phyloP scores from a whole-genome alignment of 2,113 vertebrate species.

The Hippocampus guttulatus region DNA sequence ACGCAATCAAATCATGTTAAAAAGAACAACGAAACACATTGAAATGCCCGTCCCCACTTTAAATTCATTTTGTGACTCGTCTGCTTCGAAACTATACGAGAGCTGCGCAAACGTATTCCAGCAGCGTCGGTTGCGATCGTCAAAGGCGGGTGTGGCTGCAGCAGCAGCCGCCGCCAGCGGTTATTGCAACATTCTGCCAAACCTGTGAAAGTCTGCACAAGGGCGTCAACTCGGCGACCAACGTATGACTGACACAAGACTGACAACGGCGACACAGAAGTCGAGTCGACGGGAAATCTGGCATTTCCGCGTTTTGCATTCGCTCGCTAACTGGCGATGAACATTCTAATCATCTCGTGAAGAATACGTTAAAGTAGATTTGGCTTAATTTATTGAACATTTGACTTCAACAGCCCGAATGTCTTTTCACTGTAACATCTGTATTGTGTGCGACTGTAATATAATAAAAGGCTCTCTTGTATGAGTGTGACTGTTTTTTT shows the following conservation, averaged over 20 bases:
- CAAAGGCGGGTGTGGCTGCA: neutral
- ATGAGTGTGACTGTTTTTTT: neutral
- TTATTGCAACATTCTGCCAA: slow-evolving; percentile 30
- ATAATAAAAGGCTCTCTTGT: neutral
- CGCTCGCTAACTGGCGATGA: neutral
- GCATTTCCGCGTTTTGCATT: neutral
- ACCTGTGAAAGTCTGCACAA: slow-evolving; percentile 32
- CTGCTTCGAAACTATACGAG: neutral
- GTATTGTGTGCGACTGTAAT: slow-evolving; percentile 1
- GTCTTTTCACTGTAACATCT: neutral
- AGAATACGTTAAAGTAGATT: neutral
- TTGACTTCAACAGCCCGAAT: neutral
- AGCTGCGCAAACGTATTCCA: slow-evolving; percentile 12
- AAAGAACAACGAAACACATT: neutral
- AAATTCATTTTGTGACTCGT: neutral
- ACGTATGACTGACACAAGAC: neutral
- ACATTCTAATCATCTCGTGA: neutral
- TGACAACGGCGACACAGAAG: neutral
- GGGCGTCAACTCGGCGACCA: slow-evolving; percentile 31
- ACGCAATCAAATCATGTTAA: neutral
- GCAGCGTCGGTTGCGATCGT: neutral
- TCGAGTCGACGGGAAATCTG: neutral
- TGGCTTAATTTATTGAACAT: slow-evolving; percentile 4
- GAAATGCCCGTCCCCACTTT: neutral
- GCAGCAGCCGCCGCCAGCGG: neutral